phyloP scores from a whole-genome alignment of 2,113 vertebrate species.

The Siniperca chuatsi region DNA sequence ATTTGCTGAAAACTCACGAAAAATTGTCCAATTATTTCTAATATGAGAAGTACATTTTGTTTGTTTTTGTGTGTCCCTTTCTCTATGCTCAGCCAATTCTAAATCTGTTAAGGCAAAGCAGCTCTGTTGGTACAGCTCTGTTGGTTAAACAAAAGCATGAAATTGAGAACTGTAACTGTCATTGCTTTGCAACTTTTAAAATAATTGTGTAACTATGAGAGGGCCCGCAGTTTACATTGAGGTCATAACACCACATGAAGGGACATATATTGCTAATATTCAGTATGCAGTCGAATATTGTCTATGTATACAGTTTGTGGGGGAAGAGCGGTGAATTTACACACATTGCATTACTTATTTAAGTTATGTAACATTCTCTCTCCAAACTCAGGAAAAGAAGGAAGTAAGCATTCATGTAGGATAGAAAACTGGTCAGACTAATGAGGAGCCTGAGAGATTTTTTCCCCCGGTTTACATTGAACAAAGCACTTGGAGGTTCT shows the following conservation, averaged over 20 bases:
- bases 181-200: constrained; percentile 8
- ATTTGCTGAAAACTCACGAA: not conserved
- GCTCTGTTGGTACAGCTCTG: not conserved
- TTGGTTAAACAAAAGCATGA: constrained; percentile 13
- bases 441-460: constrained; percentile 33
- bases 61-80: not conserved
- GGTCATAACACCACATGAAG: constrained; percentile 6
- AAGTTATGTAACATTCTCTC: constrained; percentile 47
- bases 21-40: constrained; percentile 1
- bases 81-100: not conserved
- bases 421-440: constrained; percentile 32
- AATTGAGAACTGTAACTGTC: constrained; percentile 7
- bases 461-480: constrained; percentile 29
- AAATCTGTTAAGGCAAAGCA: not conserved
- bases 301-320: constrained; percentile 28
- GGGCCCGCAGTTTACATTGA: constrained; percentile 9
- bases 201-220: not conserved
- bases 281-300: not conserved
- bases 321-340: constrained; percentile 28
- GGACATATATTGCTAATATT: not conserved
- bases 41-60: constrained; percentile 3
- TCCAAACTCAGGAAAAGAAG: not conserved
- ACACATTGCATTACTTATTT: constrained; percentile 42
- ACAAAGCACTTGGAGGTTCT: constrained; percentile 63
- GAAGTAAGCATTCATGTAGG: constrained; percentile 48